A percentile compares a stretch with the other conserved stretches of the same genome.
These are phyloP conservation scores for Calidris pugnax DNA, from an alignment of 2,113 vertebrate species.

Conservation along the genomic window DNA sequence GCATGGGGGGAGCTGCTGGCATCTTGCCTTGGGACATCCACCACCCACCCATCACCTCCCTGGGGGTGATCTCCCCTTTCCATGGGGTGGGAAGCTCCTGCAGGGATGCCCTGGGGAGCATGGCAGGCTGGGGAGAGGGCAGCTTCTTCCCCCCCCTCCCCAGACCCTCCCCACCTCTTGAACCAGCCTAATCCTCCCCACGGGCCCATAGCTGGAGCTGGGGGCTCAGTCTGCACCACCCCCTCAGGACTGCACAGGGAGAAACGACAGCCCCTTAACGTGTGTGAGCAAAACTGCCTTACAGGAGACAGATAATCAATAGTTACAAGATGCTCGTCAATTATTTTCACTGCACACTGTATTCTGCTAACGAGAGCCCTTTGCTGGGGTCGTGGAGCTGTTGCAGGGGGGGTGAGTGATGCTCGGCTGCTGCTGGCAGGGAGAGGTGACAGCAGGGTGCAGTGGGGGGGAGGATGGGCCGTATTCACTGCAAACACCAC, in stretches of 20 bases:
- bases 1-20: too few relatives aligned
- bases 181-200: conserved; percentile 47
- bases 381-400: background rate
- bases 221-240: background rate
- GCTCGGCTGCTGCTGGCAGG: rapidly evolving
- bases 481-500: background rate
- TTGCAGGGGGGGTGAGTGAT: background rate
- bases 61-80: rapidly evolving
- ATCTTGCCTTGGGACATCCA: too few relatives aligned
- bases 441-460: rapidly evolving
- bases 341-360: background rate
- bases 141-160: background rate
- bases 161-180: background rate
- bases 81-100: background rate
- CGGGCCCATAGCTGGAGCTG: background rate
- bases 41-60: rapidly evolving
- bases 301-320: background rate
- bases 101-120: rapidly evolving
- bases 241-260: background rate
- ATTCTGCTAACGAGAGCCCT: background rate
- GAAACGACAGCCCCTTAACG: background rate
- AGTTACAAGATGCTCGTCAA: background rate
- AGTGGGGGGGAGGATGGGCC: background rate
- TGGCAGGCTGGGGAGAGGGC: background rate
- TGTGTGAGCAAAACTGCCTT: background rate